phyloP scores from a whole-genome alignment of 23 tunicate species.

The Botrylloides violaceus region DNA sequence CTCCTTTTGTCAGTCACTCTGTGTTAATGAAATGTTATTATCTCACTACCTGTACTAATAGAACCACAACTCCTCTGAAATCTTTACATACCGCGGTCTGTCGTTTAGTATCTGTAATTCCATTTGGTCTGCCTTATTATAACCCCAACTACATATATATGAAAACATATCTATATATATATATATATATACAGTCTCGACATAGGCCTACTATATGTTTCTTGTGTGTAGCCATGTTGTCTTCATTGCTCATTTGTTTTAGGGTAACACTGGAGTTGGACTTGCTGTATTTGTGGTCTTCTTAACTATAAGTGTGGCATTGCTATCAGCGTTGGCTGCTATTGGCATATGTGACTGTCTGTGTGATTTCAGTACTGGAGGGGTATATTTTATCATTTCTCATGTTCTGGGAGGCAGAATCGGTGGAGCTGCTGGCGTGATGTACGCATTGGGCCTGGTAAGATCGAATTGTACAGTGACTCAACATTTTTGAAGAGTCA shows the following conservation, averaged over 20 bases:
- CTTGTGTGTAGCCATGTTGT: background rate
- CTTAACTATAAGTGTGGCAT: slow-evolving; percentile 66
- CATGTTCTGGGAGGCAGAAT: slow-evolving; percentile 87
- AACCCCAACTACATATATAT: too few relatives aligned
- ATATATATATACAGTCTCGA: too few relatives aligned
- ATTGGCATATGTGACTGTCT: slow-evolving; percentile 85
- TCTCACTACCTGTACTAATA: too few relatives aligned
- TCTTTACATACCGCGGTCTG: too few relatives aligned
- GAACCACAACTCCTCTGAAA: too few relatives aligned
- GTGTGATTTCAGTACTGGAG: slow-evolving; percentile 65
- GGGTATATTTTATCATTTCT: slow-evolving; percentile 84
- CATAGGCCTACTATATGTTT: background rate
- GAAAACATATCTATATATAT: too few relatives aligned
- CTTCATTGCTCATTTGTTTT: background rate
- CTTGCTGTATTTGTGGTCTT: slow-evolving; percentile 63
- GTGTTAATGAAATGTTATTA: too few relatives aligned
- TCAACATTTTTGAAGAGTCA: background rate
- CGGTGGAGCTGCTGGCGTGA: slow-evolving; percentile 88
- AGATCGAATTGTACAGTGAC: background rate
- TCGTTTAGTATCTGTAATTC: too few relatives aligned
- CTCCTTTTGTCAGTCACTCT: too few relatives aligned
- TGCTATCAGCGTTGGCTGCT: slow-evolving; percentile 74
- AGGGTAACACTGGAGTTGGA: slow-evolving; percentile 95
- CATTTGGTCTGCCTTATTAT: too few relatives aligned
- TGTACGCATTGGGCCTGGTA: slow-evolving; percentile 95